Evolutionary conservation across 2,113 vertebrate species (phyloP).

Genomic region (Smithornis capensis): DNA sequence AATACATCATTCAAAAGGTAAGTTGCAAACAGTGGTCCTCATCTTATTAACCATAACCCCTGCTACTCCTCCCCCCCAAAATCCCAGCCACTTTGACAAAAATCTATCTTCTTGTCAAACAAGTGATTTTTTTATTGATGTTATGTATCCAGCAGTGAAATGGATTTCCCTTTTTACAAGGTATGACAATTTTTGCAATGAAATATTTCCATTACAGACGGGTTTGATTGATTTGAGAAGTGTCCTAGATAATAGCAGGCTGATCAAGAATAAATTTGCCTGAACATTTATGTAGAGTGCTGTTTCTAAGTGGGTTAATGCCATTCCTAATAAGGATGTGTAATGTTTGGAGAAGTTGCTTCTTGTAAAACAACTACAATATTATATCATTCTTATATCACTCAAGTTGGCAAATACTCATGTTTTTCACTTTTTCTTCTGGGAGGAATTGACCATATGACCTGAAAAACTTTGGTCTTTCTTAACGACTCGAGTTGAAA

Average conservation of each 20-base stretch:
- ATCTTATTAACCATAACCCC: slow-evolving; percentile 50
- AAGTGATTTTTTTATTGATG: slow-evolving; percentile 31
- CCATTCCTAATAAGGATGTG: neutral
- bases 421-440: neutral
- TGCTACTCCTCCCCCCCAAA: neutral
- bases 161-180: slow-evolving; percentile 44
- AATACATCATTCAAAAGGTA: slow-evolving; percentile 46
- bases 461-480: neutral
- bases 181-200: slow-evolving; percentile 2
- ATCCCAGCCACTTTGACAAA: slow-evolving; percentile 2
- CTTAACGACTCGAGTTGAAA: neutral
- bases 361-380: neutral
- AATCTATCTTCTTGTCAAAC: slow-evolving; percentile 35
- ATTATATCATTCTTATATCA: neutral
- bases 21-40: slow-evolving; percentile 50
- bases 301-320: neutral
- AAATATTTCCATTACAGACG: neutral
- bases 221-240: slow-evolving; percentile 23
- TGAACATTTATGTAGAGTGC: neutral
- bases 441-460: neutral
- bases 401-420: neutral
- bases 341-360: neutral
- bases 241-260: neutral
- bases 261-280: neutral
- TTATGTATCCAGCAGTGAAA: slow-evolving; percentile 21